Evolutionary conservation across 2,888 invertebrate genomes (phyloP), one percentile per base, ranked within the genome.

Genomic region (Dasypolia templi): DNA sequence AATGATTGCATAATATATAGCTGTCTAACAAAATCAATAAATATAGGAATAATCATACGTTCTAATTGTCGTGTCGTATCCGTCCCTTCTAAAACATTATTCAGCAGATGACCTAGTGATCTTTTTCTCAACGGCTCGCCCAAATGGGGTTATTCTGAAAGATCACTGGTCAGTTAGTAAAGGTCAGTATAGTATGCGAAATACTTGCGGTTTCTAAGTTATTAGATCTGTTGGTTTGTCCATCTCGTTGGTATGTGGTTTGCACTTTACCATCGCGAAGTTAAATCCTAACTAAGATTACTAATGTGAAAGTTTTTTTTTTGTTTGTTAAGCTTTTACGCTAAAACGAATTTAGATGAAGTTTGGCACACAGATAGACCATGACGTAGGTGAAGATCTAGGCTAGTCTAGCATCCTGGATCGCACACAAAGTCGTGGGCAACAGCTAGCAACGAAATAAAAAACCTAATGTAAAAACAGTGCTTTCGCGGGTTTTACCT

Each of bases 161-260:
- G 90, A 88, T 87, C 85, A 87, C 67, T 83, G 90, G 74, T 86
- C 89, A 86, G 39, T 56, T 26, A 42, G 19, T 0, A 84, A 87
- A 89, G 87, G 87, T 88, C 83, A 84, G 62, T 11, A 55, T 82
- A n/a, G n/a, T 84, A 80, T 78, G 84, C 83, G 85, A 88, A 82
- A 66, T 51, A 39, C 46, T 71, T 82, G 77, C 63, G 70, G 68
- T 70, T 75, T 66, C 53, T 35, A 63, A 81, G 59, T 79, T 77
- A 86, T 75, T 77, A 72, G 77, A 59, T 71, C 67, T 53, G 26
- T 75, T 69, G 58, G 63, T 72, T 66, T 73, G 26, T 32, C 11
- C n/a, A 29, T 68, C 46, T 58, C 6, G 17, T 22, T 26, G 3
- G 17, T 73, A 22, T 51, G 71, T n/a, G 55, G 70, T 17, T n/a